A percentile compares a stretch with the other conserved stretches of the same genome.
Conservation (phyloP, 2,888 invertebrate species). For the Synanthedon myopaeformis region DNA sequence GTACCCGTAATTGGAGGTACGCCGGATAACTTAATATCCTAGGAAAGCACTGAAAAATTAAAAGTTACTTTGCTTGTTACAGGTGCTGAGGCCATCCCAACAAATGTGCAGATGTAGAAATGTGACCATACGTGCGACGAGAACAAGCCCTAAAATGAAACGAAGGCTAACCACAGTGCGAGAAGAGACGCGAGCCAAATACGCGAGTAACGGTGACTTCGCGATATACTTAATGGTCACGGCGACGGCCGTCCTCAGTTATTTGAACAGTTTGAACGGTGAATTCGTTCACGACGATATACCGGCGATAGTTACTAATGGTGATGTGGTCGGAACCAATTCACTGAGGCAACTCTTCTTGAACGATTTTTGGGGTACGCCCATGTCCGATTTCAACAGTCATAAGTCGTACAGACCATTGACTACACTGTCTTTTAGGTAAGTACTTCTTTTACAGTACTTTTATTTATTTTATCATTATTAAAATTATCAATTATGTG, state of each 20-base stretch:
- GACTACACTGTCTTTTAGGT: slow-evolving; percentile 88
- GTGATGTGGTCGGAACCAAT: slow-evolving; percentile 79
- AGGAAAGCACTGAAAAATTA: too few species aligned
- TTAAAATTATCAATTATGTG: too few species aligned
- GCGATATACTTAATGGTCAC: slow-evolving; percentile 74
- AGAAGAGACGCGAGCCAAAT: slow-evolving; percentile 37
- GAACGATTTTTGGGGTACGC: slow-evolving; percentile 91
- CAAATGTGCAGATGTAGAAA: slow-evolving; percentile 63
- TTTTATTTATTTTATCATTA: too few species aligned
- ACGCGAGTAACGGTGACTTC: slow-evolving; percentile 50
- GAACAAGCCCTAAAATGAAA: slow-evolving; percentile 55
- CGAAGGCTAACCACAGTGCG: slow-evolving; percentile 51
- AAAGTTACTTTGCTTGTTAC: slow-evolving; percentile 25
- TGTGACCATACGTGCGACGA: slow-evolving; percentile 37
- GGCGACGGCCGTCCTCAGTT: slow-evolving; percentile 76
- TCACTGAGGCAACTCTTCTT: slow-evolving; percentile 74
- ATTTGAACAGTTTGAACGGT: slow-evolving; percentile 80
- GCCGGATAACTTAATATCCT: too few species aligned
- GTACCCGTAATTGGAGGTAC: too few species aligned
- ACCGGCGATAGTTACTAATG: slow-evolving; percentile 84
- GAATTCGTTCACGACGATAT: slow-evolving; percentile 92
- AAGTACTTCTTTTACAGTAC: slow-evolving; percentile 34
- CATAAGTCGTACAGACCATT: slow-evolving; percentile 90
- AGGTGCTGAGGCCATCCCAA: slow-evolving; percentile 18
- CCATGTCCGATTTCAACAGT: slow-evolving; percentile 82